phyloP scores from a whole-genome alignment of 1,140 invertebrate genomes.

The Microplitis demolitor region DNA sequence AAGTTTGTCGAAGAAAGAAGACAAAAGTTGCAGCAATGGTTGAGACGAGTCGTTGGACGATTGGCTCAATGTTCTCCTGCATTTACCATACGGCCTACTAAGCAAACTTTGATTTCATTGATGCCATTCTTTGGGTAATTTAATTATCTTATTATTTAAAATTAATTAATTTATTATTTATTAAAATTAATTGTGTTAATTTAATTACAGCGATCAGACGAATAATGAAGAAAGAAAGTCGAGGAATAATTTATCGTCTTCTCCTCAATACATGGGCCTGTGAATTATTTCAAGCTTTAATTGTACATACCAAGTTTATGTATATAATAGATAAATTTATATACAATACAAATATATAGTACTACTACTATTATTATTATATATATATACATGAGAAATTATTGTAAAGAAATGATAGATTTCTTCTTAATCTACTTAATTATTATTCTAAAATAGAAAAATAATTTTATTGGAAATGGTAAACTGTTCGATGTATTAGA shows the following conservation, averaged over 20 bases:
- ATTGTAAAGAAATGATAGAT: no score
- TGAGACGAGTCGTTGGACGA: slow-evolving; percentile 76
- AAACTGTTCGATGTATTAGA: neutral
- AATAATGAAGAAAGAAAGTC: slow-evolving; percentile 44
- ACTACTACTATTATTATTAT: neutral
- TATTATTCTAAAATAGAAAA: no score
- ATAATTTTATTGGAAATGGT: neutral
- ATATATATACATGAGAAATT: no score
- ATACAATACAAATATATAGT: slow-evolving; percentile 11
- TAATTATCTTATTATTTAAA: neutral
- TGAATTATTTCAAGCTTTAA: slow-evolving; percentile 37
- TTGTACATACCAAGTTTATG: slow-evolving; percentile 29
- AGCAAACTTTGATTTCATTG: slow-evolving; percentile 72
- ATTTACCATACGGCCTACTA: slow-evolving; percentile 70
- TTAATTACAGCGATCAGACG: slow-evolving; percentile 49
- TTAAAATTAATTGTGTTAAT: neutral
- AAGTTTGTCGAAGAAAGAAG: slow-evolving; percentile 58
- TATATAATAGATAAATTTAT: slow-evolving; percentile 12
- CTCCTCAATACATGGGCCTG: slow-evolving; percentile 59
- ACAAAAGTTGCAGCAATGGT: slow-evolving; percentile 76
- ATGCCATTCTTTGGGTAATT: slow-evolving; percentile 83
- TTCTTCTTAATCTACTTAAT: no score
- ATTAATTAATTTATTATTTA: neutral
- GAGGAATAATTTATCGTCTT: slow-evolving; percentile 53
- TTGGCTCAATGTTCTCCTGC: slow-evolving; percentile 71